Evolutionary conservation across 2,113 vertebrate genomes (phyloP), one percentile per base, ranked within the genome.

Genomic region (Gulo gulo): DNA sequence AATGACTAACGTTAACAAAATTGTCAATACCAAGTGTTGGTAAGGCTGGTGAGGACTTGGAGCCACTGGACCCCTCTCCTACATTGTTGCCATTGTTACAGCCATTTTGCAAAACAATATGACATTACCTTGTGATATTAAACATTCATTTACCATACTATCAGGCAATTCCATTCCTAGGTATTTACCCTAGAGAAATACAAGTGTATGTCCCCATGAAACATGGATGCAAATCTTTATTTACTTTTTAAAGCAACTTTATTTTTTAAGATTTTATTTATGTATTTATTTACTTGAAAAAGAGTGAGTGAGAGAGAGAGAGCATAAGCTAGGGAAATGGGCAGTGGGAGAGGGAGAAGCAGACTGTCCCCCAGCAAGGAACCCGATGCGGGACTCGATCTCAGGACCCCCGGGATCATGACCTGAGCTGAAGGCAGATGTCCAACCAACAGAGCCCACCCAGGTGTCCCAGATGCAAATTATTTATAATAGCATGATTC

Each of bases 181-280:
- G 31, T n/a, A 69, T 94, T 31, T 74, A 71, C 26, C 76, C 52
- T 57, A 31, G 42, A 81, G 14, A 69, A 87, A 55, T 88, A 16
- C 69, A 93, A 80, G 34, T 31, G 14, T 79, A 52, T 67, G 36
- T 67, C 14, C 8, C 61, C 31, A 61, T 61, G 16, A 81, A 71
- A 81, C 80, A 34, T 34, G 55, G 67, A 31, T 73, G 39, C 8
- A 59, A 47, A 81, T 73, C 57, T 69, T 94, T 59, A 88, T 80
- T 65, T 59, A 88, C 69, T 65, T 65, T 65, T 65, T 65, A 65
- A 31, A 31, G 63, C 13, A 65, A 31, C 12, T 65, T 63, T 29
- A 63, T 59, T 59, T 59, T 65, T 65, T 65, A 31, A 65, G 63
- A 15, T 65, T 65, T 65, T 65, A 65, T 65, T 65, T 65, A 29